Percentiles rank a stretch among this genome's conserved stretches.
phyloP scores from a whole-genome alignment of 1,140 invertebrate genomes.

The Drosophila sp. region DNA sequence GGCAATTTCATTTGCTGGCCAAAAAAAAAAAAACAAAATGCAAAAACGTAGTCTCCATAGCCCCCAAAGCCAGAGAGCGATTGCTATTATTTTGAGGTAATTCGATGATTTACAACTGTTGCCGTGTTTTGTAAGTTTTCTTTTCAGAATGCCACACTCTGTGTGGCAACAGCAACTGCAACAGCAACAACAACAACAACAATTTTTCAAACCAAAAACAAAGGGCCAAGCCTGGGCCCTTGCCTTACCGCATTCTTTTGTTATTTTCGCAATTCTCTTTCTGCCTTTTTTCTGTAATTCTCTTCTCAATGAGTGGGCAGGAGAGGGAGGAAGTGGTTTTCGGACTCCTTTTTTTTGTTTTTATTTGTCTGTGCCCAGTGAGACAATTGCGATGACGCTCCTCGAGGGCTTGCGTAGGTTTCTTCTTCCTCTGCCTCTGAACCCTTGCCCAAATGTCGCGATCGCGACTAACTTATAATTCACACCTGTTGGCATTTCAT shows the following conservation, averaged over 20 bases:
- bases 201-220: slow-evolving; percentile 60
- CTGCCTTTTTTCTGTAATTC: slow-evolving; percentile 33
- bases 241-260: slow-evolving; percentile 64
- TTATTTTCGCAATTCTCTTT: slow-evolving; percentile 69
- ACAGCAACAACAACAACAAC: slow-evolving; percentile 48
- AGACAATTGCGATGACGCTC: slow-evolving; percentile 14
- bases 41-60: slow-evolving; percentile 19
- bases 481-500: slow-evolving; percentile 68
- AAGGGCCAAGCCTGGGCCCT: slow-evolving; percentile 52
- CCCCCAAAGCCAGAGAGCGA: slow-evolving; percentile 60
- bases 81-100: slow-evolving; percentile 81
- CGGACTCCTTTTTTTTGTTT: slow-evolving; percentile 18
- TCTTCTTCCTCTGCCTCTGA: slow-evolving; percentile 11
- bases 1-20: slow-evolving; percentile 66
- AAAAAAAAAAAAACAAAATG: slow-evolving; percentile 23
- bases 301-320: slow-evolving; percentile 31
- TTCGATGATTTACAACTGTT: slow-evolving; percentile 81
- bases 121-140: slow-evolving; percentile 79
- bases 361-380: slow-evolving; percentile 14
- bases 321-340: slow-evolving; percentile 54
- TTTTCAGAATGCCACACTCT: slow-evolving; percentile 57
- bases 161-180: slow-evolving; percentile 17
- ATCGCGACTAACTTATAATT: slow-evolving; percentile 50
- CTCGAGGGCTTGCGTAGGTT: slow-evolving; percentile 31
- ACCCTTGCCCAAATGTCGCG: slow-evolving; percentile 37